A percentile compares a stretch with the other conserved stretches of the same genome.
Conservation (phyloP, 1,140 invertebrate genomes). For the Bombus vancouverensis region DNA sequence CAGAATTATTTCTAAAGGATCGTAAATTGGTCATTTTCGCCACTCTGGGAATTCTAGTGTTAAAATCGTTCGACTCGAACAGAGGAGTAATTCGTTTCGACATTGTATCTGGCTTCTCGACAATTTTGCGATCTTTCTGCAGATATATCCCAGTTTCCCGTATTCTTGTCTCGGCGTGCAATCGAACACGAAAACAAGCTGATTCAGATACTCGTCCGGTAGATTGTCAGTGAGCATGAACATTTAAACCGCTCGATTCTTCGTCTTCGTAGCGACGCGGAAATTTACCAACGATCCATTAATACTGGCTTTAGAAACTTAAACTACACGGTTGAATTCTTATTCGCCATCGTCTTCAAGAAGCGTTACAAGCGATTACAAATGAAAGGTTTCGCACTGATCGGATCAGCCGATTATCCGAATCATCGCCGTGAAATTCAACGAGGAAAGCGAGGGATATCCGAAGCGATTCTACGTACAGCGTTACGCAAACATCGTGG, state of each 20-base stretch:
- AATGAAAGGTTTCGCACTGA: neutral
- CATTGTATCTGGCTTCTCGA: no score
- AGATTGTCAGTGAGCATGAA: slow-evolving; percentile 26
- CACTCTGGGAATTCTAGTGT: no score
- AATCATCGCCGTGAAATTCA: neutral
- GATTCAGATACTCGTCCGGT: neutral
- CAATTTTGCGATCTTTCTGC: no score
- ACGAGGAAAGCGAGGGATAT: neutral
- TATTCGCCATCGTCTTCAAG: neutral
- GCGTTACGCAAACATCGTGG: neutral
- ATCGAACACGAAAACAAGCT: neutral
- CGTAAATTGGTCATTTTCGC: no score
- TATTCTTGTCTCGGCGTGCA: neutral
- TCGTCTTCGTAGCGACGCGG: no score
- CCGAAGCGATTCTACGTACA: neutral
- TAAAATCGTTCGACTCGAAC: no score
- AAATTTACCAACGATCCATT: neutral
- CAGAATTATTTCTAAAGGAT: no score
- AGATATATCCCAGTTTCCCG: neutral
- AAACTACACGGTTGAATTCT: neutral
- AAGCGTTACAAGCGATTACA: neutral
- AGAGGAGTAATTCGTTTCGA: no score
- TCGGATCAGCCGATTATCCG: neutral
- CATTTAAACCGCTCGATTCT: neutral
- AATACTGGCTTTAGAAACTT: neutral